Conservation (phyloP, 2,797 vertebrate species). For the Hylomyscus alleni region DNA sequence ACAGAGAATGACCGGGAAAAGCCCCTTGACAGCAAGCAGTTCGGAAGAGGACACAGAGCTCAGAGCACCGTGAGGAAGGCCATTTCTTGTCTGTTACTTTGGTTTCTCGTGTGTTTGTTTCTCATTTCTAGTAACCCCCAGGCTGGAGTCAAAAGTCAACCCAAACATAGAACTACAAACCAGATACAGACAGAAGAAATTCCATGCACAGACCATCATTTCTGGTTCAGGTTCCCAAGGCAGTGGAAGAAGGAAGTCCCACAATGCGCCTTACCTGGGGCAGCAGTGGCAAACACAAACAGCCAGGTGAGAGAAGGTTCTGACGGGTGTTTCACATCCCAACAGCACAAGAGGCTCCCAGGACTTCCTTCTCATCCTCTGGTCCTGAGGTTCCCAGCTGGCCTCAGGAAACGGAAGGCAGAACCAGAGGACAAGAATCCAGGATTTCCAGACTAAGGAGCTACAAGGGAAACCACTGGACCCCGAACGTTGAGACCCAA, state of each 20-base stretch:
- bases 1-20: background rate
- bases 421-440: background rate
- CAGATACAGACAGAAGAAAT: background rate
- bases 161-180: background rate
- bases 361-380: background rate
- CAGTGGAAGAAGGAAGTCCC: background rate
- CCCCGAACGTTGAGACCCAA: background rate
- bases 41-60: background rate
- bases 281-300: background rate
- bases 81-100: background rate
- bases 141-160: background rate
- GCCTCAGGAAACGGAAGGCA: background rate
- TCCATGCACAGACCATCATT: background rate
- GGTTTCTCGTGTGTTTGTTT: background rate
- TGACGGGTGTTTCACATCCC: background rate
- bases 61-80: background rate
- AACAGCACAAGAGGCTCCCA: background rate
- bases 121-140: background rate
- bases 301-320: background rate
- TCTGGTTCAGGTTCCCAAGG: background rate
- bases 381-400: background rate
- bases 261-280: background rate
- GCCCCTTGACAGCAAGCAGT: background rate
- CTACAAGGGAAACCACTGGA: background rate
- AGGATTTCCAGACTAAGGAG: constrained; percentile 39